Evolutionary conservation across 2,113 vertebrate species (phyloP).

Genomic region (Telmatochromis bifrenatus): DNA sequence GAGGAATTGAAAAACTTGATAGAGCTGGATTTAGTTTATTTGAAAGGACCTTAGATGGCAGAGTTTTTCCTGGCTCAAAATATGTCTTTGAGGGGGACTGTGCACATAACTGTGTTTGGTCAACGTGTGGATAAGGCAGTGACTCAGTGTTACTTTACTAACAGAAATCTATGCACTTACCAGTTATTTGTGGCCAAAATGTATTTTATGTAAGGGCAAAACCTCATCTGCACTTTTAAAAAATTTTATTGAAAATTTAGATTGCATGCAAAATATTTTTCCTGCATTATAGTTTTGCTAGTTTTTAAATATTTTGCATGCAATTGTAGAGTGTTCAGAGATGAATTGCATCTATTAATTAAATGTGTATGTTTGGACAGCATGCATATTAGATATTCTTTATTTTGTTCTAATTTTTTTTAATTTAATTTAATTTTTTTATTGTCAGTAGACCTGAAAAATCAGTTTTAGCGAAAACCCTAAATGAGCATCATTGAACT

Average conservation of each 20-base stretch:
- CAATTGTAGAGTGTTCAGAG: background rate
- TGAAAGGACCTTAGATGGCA: background rate
- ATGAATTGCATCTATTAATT: background rate
- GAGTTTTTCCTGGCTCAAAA: background rate
- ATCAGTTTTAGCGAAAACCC: background rate
- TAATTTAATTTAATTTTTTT: fast-evolving
- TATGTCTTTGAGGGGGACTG: background rate
- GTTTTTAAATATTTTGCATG: background rate
- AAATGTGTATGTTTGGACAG: background rate
- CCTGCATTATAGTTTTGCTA: background rate
- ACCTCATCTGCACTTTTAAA: background rate
- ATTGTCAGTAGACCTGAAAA: background rate
- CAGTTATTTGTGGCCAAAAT: background rate
- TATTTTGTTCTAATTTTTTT: fast-evolving
- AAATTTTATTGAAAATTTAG: background rate
- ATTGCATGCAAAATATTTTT: background rate
- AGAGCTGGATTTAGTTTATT: background rate
- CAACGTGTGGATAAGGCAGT: background rate
- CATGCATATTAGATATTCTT: background rate
- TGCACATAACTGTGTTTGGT: background rate
- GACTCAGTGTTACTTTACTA: background rate
- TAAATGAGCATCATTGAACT: background rate
- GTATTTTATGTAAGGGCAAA: background rate
- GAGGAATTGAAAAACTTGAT: background rate
- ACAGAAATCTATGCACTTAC: background rate